A percentile compares a stretch with the other conserved stretches of the same genome.
These are phyloP conservation scores for Lethocerus indicus DNA, from an alignment of 1,140 invertebrate genomes.

Conservation along the genomic window DNA sequence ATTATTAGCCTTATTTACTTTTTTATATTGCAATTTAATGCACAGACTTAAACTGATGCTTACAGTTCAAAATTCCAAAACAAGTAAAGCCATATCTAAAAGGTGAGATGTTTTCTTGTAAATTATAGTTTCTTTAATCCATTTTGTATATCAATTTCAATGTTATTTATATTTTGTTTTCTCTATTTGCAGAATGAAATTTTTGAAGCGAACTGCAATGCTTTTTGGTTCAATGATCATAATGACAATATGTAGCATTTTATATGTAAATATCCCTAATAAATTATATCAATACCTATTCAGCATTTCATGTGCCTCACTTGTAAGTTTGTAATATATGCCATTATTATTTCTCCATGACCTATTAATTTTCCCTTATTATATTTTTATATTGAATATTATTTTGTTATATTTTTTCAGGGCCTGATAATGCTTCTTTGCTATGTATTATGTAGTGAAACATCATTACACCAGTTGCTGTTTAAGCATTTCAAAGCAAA, in stretches of 20 bases:
- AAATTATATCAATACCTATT: slow-evolving; percentile 37
- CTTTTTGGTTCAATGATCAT: slow-evolving; percentile 34
- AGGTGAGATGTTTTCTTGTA: no score
- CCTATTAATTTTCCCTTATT: slow-evolving; percentile 28
- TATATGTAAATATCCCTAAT: slow-evolving; percentile 37
- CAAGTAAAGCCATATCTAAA: no score
- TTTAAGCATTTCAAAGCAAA: slow-evolving; percentile 18
- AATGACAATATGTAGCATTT: slow-evolving; percentile 36
- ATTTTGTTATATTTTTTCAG: slow-evolving; percentile 21
- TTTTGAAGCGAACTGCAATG: slow-evolving; percentile 35
- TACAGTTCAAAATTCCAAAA: no score
- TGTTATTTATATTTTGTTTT: no score
- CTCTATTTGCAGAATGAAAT: slow-evolving; percentile 36
- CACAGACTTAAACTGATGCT: no score
- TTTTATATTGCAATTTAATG: no score
- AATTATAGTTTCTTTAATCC: no score
- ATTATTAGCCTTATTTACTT: no score
- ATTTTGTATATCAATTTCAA: no score
- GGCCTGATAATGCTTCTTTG: slow-evolving; percentile 29
- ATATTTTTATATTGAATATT: no score
- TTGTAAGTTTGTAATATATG: slow-evolving; percentile 28
- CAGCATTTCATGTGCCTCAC: slow-evolving; percentile 32
- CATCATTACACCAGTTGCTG: slow-evolving; percentile 17
- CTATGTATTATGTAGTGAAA: slow-evolving; percentile 30
- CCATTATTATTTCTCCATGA: slow-evolving; percentile 23